Conservation (phyloP, 2,113 vertebrate species). For the Crotalus tigris region DNA sequence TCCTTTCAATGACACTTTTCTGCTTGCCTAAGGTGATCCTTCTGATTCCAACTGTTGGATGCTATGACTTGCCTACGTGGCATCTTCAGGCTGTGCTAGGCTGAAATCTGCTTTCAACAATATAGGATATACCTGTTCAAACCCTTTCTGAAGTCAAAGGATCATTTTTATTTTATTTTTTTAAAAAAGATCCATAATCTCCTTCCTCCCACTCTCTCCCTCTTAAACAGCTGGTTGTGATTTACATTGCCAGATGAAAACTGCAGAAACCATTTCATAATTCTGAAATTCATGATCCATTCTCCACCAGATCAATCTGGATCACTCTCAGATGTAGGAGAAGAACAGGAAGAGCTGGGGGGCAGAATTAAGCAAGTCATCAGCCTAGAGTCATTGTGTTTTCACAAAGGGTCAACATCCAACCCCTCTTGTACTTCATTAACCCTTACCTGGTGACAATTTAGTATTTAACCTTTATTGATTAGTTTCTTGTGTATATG, state of each 20-base stretch:
- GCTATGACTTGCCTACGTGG: neutral
- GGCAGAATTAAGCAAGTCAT: too few species aligned
- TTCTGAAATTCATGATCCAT: slow-evolving; percentile 2
- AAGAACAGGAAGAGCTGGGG: too few species aligned
- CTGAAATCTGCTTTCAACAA: neutral
- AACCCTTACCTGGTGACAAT: too few species aligned
- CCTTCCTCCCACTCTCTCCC: neutral
- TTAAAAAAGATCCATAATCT: neutral
- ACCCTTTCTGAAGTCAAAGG: slow-evolving; percentile 31
- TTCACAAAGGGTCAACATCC: too few species aligned
- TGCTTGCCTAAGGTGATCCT: neutral
- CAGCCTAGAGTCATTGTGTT: too few species aligned
- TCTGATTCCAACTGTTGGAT: neutral
- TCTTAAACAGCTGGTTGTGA: slow-evolving; percentile 22
- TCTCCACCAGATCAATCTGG: slow-evolving; percentile 13
- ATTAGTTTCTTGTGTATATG: too few species aligned
- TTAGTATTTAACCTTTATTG: too few species aligned
- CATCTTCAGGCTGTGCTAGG: neutral
- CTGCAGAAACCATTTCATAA: slow-evolving; percentile 8
- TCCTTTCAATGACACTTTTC: neutral
- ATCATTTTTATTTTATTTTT: neutral
- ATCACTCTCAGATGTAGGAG: slow-evolving; percentile 27
- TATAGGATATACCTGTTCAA: neutral
- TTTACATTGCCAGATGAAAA: slow-evolving; percentile 4
- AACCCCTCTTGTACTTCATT: too few species aligned